Conservation (phyloP, 2,113 vertebrate species). For the Ariopsis seemanni region DNA sequence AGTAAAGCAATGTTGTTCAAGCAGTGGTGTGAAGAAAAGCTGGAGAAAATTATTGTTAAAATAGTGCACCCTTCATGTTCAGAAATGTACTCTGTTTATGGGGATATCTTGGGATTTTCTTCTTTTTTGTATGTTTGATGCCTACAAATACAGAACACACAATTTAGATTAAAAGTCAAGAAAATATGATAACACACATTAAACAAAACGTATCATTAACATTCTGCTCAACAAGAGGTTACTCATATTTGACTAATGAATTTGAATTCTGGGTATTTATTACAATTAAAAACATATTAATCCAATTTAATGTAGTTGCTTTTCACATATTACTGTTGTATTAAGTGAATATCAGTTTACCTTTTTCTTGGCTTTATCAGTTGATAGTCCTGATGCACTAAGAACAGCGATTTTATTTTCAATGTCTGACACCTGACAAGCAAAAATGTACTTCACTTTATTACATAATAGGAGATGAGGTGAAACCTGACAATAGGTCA, state of each 20-base stretch:
- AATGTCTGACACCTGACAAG: constrained; percentile 85
- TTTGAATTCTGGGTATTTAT: not conserved
- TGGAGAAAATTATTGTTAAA: constrained; percentile 27
- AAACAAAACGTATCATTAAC: not conserved
- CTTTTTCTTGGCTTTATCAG: constrained; percentile 77
- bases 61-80: not conserved
- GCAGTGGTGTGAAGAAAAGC: not conserved
- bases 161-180: not conserved
- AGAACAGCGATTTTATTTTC: constrained; percentile 86
- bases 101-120: constrained; percentile 56
- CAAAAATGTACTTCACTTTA: not conserved
- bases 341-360: constrained; percentile 46
- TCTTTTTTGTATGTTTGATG: constrained; percentile 61
- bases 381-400: constrained; percentile 70
- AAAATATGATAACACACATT: not conserved
- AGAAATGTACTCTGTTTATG: constrained; percentile 54
- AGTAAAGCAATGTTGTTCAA: not conserved
- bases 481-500: not conserved
- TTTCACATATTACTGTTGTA: not conserved
- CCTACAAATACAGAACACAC: constrained; percentile 52
- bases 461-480: not conserved
- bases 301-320: not conserved
- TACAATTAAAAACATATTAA: not conserved
- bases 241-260: not conserved
- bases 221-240: not conserved